A percentile compares a stretch with the other conserved stretches of the same genome.
phyloP scores from a whole-genome alignment of 2,113 vertebrate species.

The Chunga burmeisteri region DNA sequence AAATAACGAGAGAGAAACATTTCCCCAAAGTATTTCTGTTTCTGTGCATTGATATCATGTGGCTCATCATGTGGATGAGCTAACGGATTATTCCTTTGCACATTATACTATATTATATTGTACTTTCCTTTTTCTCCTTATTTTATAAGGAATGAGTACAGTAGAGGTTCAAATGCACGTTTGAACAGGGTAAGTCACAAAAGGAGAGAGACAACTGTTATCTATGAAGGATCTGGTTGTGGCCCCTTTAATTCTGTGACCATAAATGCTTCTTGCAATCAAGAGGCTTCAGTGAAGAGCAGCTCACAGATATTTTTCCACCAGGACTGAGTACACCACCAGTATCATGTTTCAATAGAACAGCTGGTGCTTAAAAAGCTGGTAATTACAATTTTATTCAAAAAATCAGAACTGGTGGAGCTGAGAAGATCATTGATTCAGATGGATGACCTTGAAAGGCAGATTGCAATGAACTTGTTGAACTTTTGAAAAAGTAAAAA shows the following conservation, averaged over 20 bases:
- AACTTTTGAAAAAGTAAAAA: conserved; percentile 52
- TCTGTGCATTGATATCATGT: background rate
- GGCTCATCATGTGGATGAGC: background rate
- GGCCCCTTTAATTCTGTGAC: conserved; percentile 47
- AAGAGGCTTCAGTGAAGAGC: conserved; percentile 54
- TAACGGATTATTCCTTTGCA: background rate
- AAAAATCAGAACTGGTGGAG: conserved; percentile 68
- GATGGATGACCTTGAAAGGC: conserved; percentile 61
- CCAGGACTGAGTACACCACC: conserved; percentile 55
- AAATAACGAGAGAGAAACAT: background rate
- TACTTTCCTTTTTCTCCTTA: background rate
- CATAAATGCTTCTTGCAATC: conserved; percentile 47
- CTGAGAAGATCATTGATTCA: conserved; percentile 67
- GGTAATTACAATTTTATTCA: conserved; percentile 73
- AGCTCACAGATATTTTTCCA: conserved; percentile 51
- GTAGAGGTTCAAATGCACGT: background rate
- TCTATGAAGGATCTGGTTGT: background rate
- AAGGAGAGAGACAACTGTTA: background rate
- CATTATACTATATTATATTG: background rate
- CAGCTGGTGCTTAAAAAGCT: conserved; percentile 76
- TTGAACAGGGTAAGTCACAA: background rate
- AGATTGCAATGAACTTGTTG: conserved; percentile 60
- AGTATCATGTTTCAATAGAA: conserved; percentile 75
- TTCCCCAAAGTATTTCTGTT: background rate
- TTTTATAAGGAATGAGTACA: background rate